Conservation (phyloP, 2,888 invertebrate genomes). For the Diaperis boleti region DNA sequence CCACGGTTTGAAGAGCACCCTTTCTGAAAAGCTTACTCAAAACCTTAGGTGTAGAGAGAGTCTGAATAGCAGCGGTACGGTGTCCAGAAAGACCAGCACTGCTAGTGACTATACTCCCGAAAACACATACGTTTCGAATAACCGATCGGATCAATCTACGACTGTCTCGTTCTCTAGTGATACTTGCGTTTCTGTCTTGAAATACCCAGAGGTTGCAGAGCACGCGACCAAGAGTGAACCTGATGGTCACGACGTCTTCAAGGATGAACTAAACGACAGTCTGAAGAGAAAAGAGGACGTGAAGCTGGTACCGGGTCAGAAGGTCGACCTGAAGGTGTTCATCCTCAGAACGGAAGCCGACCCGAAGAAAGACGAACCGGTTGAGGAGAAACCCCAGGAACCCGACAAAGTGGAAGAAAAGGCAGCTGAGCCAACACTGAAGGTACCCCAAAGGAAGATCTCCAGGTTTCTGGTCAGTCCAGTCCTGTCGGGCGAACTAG, state of each 20-base stretch:
- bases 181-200: constrained; percentile 50
- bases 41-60: constrained; percentile 62
- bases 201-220: not conserved
- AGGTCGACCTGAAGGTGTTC: constrained; percentile 61
- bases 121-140: constrained; percentile 64
- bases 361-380: constrained; percentile 19
- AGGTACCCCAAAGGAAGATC: constrained; percentile 76
- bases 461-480: constrained; percentile 87
- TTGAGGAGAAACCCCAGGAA: constrained; percentile 44
- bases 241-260: constrained; percentile 53
- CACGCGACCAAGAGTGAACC: constrained; percentile 23
- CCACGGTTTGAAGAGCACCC: constrained; percentile 59
- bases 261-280: constrained; percentile 57
- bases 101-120: constrained; percentile 72
- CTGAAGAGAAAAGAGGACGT: constrained; percentile 54
- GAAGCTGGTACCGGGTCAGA: constrained; percentile 58
- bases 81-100: constrained; percentile 71
- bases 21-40: constrained; percentile 61
- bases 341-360: constrained; percentile 51
- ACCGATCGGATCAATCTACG: constrained; percentile 45
- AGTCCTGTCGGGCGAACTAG: constrained; percentile 73
- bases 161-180: constrained; percentile 57
- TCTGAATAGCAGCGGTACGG: constrained; percentile 65
- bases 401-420: constrained; percentile 30
- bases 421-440: constrained; percentile 52